Evolutionary conservation across 2,888 invertebrate genomes (phyloP).

Genomic region (Brenthis hecate): DNA sequence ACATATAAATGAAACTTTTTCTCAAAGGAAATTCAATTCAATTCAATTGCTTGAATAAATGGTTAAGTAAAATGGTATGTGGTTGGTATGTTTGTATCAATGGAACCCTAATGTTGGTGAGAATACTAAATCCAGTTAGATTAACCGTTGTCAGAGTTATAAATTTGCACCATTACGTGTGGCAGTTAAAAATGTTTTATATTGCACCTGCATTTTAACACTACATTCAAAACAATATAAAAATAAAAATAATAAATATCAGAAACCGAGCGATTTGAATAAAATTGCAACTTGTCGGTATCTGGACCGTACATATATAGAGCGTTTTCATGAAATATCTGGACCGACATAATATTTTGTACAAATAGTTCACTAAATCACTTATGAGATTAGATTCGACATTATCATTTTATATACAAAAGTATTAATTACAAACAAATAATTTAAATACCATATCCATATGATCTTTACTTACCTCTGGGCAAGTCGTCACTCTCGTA

Average conservation of each 20-base stretch:
- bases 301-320: background rate
- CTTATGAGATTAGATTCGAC: too few species aligned
- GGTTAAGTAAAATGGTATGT: too few species aligned
- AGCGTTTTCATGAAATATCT: too few species aligned
- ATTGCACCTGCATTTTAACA: slow-evolving; percentile 10
- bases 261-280: slow-evolving; percentile 12
- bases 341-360: too few species aligned
- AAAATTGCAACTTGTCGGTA: background rate
- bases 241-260: background rate
- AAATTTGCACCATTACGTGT: slow-evolving; percentile 8
- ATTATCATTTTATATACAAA: too few species aligned
- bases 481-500: slow-evolving; percentile 62
- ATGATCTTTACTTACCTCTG: slow-evolving; percentile 53
- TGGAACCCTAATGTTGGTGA: background rate
- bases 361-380: too few species aligned
- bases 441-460: too few species aligned
- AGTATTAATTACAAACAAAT: too few species aligned
- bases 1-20: too few species aligned
- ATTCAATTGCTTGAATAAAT: too few species aligned
- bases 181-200: slow-evolving; percentile 14
- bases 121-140: slow-evolving; percentile 7
- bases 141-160: slow-evolving; percentile 2
- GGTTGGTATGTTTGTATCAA: background rate
- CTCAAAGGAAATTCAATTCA: too few species aligned
- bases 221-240: slow-evolving; percentile 8